Evolutionary conservation across 2,888 invertebrate species (phyloP).

Genomic region (Temnothorax ravouxi): DNA sequence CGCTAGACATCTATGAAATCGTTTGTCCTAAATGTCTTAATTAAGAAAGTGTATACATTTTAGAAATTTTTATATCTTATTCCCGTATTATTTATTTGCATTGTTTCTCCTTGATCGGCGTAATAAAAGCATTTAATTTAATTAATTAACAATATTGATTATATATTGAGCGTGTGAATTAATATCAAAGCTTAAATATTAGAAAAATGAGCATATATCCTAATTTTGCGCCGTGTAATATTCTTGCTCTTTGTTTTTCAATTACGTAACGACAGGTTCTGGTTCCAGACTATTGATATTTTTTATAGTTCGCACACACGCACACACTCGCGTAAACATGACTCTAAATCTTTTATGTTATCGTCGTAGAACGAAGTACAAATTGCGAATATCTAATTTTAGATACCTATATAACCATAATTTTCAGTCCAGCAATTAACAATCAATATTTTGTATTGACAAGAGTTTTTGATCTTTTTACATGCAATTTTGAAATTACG

Average conservation of each 20-base stretch:
- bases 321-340: background rate
- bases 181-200: background rate
- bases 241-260: conserved; percentile 8
- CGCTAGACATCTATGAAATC: background rate
- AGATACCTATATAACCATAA: no score
- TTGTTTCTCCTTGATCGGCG: background rate
- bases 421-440: background rate
- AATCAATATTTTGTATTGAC: background rate
- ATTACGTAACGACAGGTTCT: conserved; percentile 30
- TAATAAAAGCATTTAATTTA: background rate
- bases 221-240: conserved; percentile 28
- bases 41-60: background rate
- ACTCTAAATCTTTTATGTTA: conserved; percentile 10
- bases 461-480: background rate
- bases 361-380: background rate
- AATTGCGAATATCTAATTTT: conserved; percentile 16
- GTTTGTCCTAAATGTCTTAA: background rate
- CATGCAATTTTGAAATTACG: background rate
- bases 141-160: background rate
- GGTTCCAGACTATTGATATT: conserved; percentile 30
- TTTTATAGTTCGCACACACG: background rate
- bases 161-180: background rate
- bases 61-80: background rate
- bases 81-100: background rate
- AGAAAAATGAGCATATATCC: conserved; percentile 15